Percentiles rank a stretch among this genome's conserved stretches.
phyloP scores from a whole-genome alignment of 2,113 vertebrate genomes.

The Parotia lawesii region DNA sequence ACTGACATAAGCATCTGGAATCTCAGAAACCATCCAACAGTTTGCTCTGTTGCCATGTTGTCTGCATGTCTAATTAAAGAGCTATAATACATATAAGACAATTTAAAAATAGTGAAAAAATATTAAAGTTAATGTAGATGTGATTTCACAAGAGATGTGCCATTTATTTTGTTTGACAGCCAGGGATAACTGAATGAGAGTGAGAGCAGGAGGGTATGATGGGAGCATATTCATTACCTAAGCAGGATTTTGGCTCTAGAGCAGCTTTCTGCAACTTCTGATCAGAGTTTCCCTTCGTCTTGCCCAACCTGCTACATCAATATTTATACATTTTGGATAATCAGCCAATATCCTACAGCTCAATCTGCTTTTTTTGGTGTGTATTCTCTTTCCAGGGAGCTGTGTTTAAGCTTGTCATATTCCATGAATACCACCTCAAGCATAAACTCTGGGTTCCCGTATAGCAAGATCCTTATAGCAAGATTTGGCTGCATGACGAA shows the following conservation, averaged over 20 bases:
- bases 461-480: not conserved
- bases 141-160: slow-evolving; percentile 5
- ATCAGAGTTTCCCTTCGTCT: not conserved
- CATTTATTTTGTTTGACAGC: slow-evolving; percentile 28
- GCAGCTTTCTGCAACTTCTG: slow-evolving; percentile 9
- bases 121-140: not conserved
- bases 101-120: slow-evolving; percentile 16
- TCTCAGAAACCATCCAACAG: not conserved
- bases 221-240: not conserved
- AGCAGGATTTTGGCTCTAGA: not conserved
- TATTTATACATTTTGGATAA: slow-evolving; percentile 16
- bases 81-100: not conserved
- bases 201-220: not conserved
- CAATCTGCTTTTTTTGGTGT: not conserved
- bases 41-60: not conserved
- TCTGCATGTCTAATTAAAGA: slow-evolving; percentile 3
- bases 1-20: not conserved
- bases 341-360: not conserved
- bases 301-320: not conserved
- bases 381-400: not conserved
- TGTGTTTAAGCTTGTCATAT: slow-evolving; percentile 10
- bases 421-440: not conserved
- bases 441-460: not conserved
- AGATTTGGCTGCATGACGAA: not conserved
- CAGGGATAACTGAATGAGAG: not conserved